phyloP scores from a whole-genome alignment of 1,140 invertebrate genomes.

The Heliothis subflexa region DNA sequence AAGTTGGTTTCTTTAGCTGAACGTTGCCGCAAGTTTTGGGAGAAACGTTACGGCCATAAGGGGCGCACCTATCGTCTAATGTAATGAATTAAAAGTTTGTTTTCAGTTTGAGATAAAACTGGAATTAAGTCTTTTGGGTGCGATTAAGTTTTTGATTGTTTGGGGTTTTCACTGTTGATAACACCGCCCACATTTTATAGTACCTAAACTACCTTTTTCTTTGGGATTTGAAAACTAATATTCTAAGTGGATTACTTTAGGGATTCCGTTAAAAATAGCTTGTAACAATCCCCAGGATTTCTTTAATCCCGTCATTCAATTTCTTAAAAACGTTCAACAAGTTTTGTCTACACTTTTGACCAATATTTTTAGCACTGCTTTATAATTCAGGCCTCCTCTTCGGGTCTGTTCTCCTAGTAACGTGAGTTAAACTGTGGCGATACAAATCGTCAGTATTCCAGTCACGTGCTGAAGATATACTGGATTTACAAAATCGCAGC shows the following conservation, averaged over 20 bases:
- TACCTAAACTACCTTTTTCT: too few relatives aligned
- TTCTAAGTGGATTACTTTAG: too few relatives aligned
- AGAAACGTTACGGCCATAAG: constrained; percentile 22
- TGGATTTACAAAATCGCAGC: neutral
- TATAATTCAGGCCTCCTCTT: too few relatives aligned
- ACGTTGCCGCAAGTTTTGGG: constrained; percentile 28
- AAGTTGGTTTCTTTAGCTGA: constrained; percentile 45
- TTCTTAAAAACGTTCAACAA: too few relatives aligned
- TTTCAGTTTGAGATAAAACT: constrained; percentile 1
- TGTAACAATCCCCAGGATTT: too few relatives aligned
- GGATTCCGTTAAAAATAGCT: too few relatives aligned
- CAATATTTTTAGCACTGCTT: too few relatives aligned
- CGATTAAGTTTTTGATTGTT: neutral
- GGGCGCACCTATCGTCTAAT: constrained; percentile 24
- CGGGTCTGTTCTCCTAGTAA: too few relatives aligned
- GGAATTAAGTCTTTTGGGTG: constrained; percentile 4
- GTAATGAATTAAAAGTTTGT: constrained; percentile 27
- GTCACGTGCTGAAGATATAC: neutral
- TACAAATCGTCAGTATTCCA: neutral
- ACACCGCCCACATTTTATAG: too few relatives aligned
- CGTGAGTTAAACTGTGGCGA: neutral
- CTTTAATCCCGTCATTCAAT: too few relatives aligned
- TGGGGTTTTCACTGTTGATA: neutral
- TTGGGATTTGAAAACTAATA: too few relatives aligned
- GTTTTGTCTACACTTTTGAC: too few relatives aligned